Conservation (phyloP, 1,140 invertebrate species). For the Homarus americanus region DNA sequence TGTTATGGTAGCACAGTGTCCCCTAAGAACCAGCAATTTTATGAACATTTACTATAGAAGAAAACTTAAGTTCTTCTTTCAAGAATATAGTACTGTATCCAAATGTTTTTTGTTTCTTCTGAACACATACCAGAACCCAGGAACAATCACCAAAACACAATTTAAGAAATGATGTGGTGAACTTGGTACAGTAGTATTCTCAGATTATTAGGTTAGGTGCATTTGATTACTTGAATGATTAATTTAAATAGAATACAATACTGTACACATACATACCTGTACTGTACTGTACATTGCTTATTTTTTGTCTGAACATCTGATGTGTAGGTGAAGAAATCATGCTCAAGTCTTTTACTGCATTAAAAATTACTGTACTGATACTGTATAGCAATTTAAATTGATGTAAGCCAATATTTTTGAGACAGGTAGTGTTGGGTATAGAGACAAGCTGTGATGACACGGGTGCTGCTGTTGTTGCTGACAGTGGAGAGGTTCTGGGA, state of each 20-base stretch:
- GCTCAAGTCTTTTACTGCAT: not conserved
- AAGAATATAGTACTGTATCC: no score
- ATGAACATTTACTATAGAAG: no score
- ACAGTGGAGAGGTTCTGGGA: conserved; percentile 85
- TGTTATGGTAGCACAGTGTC: no score
- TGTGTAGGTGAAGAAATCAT: not conserved
- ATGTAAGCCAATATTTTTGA: not conserved
- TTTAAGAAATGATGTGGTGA: no score
- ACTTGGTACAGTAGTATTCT: no score
- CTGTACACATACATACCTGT: not conserved
- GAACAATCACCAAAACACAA: no score
- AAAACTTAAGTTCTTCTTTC: no score
- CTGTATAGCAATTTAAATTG: not conserved
- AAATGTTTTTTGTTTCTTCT: no score
- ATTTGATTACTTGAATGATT: no score
- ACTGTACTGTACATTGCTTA: not conserved
- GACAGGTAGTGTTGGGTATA: conserved; percentile 87
- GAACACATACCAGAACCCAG: no score
- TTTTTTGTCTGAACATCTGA: not conserved
- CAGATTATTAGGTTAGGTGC: no score
- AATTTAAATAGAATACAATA: not conserved
- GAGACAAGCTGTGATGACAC: conserved; percentile 99
- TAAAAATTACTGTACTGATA: not conserved
- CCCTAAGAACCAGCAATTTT: no score
- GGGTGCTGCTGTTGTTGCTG: conserved; percentile 91